Base-by-base conservation (phyloP, 2,113 vertebrate genomes). In the Pluvianellus socialis region DNA sequence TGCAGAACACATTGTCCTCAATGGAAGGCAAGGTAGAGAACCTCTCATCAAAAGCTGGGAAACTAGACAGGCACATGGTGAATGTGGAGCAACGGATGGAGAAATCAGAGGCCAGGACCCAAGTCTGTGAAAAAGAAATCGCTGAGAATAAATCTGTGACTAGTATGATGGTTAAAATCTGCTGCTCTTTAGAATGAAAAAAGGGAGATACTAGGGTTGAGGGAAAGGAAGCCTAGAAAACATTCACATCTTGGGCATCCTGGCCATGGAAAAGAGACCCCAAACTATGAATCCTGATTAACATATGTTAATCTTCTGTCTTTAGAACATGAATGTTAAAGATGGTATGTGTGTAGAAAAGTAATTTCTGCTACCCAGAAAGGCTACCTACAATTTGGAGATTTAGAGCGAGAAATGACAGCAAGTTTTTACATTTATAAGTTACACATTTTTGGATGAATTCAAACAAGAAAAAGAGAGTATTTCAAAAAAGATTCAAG, bases 81-180 rank as follows among this genome's bases (percentile, higher is more conserved):
- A 98, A 98, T 97, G 98, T 98, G 98, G 97, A 98, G 97, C 96
- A 97, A 98, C 97, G 97, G 97, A 98, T 98, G 98, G 97, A 98
- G 98, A 98, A 97, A 98, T 98, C 98, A 98, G 98, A 98, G 98
- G 98, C 97, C 98, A 97, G 98, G 97, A 98, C 97, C 97, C 98
- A 98, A 97, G 98, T 98, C 97, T 98, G 98, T 98, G 98, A 98
- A 98, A 98, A 98, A 98, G 98, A 98, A 98, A 98, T 98, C 97
- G 97, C 98, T 98, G 98, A 98, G 98, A 98, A 98, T 98, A 98
- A 98, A 98, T 98, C 97, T 98, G 98, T 98, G 96, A 98, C 98
- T 98, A 96, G 96, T 53, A 97, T 82, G 97, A 95, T 92, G 88
- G 95, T 98, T 97, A 86, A 97, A 96, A 98, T 96, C 92, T 97